A percentile compares a stretch with the other conserved stretches of the same genome.
phyloP scores from a whole-genome alignment of 2,888 invertebrate species.

The Falcaria lacertinaria region DNA sequence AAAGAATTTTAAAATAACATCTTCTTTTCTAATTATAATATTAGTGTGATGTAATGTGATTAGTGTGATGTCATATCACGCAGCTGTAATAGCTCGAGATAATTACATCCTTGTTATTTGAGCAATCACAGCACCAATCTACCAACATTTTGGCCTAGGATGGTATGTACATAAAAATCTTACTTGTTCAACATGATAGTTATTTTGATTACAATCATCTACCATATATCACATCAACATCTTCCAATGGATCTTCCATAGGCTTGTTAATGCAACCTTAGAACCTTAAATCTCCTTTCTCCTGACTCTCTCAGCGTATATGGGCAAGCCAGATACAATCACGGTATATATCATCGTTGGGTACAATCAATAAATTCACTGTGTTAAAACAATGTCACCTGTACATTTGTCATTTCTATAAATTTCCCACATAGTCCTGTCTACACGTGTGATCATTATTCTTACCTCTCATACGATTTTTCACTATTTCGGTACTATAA shows the following conservation, averaged over 20 bases:
- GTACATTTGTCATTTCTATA: conserved; percentile 13
- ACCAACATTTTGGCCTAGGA: too few relatives aligned
- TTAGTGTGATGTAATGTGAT: too few relatives aligned
- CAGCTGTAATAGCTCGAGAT: too few relatives aligned
- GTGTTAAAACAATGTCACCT: conserved; percentile 12
- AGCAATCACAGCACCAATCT: too few relatives aligned
- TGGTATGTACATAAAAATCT: too few relatives aligned
- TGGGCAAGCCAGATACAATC: conserved; percentile 23
- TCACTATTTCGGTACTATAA: background rate
- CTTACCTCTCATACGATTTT: background rate
- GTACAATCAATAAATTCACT: conserved; percentile 23
- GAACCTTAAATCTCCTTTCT: background rate
- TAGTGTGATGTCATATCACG: too few relatives aligned
- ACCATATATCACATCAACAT: background rate
- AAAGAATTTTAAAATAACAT: too few relatives aligned
- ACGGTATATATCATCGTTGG: conserved; percentile 31
- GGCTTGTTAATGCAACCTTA: background rate
- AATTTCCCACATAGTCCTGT: conserved; percentile 3
- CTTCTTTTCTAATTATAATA: too few relatives aligned
- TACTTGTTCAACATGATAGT: too few relatives aligned
- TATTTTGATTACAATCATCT: background rate
- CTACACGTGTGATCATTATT: conserved; percentile 1
- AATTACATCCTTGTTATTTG: too few relatives aligned
- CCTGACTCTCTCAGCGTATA: conserved; percentile 1
- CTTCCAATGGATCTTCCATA: background rate